Base-by-base conservation (phyloP, 2,797 vertebrate genomes). In the Lacerta viridis region DNA sequence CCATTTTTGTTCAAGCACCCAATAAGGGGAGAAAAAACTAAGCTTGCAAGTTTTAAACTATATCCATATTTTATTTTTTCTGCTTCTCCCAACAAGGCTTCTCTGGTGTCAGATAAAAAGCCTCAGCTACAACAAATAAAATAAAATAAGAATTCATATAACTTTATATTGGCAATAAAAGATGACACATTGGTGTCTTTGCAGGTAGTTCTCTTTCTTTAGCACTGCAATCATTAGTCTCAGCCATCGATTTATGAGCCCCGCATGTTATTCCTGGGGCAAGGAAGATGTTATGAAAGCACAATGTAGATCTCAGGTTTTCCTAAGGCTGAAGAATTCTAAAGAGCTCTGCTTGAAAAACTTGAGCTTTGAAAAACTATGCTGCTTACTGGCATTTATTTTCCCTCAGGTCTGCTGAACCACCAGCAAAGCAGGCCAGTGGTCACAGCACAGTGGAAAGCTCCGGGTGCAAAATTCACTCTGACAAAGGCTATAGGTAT, bases 341-440 rank as follows among this genome's bases (percentile, higher is more conserved):
- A 81, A 59, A 43, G 78, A 68, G 17, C 74, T 76, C 46, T 79
- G 29, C 46, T n/a, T 85, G 75, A 79, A 79, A 75, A 92, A 84
- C 23, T 4, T 7, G 69, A 50, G 33, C 1, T 75, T 25, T 33
- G 33, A 33, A 33, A 33, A 33, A 55, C 50, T 55, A 55, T 55
- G 50, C 50, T 55, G 1, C 50, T 55, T 55, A 55, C 0, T 55
- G 50, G 13, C 50, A 55, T 55, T 55, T 55, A 15, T 55, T 15
- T 55, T 1, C 50, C 50, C 50, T 55, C 13, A 15, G 50, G 13
- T 33, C 11, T 69, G 68, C 27, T 72, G 69, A 55, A 55, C 50
- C 50, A 55, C 13, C 50, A 55, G 3, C 50, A 55, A 55, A 55
- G 50, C 13, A 55, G 50, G 50, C 50, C 50, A 55, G 50, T 55